Percentiles rank a stretch among this genome's conserved stretches.
phyloP scores from a whole-genome alignment of 2,797 vertebrate species.

The Pangasius djambal region DNA sequence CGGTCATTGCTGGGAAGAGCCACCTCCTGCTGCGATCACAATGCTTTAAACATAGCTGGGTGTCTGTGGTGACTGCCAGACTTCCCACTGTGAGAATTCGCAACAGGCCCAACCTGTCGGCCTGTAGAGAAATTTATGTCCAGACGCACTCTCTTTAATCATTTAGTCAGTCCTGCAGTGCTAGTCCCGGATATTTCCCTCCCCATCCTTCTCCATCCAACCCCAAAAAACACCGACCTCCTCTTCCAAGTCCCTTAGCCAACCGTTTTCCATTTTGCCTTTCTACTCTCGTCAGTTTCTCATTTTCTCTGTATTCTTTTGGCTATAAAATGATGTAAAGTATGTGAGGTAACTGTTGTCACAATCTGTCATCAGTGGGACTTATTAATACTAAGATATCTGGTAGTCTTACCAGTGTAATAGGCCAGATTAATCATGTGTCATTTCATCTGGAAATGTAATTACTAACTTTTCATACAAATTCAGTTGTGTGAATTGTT shows the following conservation, averaged over 20 bases:
- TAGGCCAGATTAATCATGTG: neutral
- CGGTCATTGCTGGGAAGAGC: slow-evolving; percentile 64
- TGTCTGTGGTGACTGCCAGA: slow-evolving; percentile 70
- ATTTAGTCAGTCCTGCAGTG: slow-evolving; percentile 51
- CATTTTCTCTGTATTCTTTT: neutral
- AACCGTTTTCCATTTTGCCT: slow-evolving; percentile 10
- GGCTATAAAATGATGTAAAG: neutral
- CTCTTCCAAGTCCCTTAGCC: slow-evolving; percentile 22
- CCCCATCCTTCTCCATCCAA: slow-evolving; percentile 39
- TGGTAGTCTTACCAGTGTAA: neutral
- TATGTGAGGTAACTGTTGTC: neutral
- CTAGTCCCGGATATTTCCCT: slow-evolving; percentile 43
- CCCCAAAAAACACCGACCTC: slow-evolving; percentile 35
- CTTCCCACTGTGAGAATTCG: slow-evolving; percentile 78
- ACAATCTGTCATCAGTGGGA: neutral
- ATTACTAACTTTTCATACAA: neutral
- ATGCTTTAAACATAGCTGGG: slow-evolving; percentile 81
- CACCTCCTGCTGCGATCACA: slow-evolving; percentile 73
- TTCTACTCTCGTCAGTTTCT: neutral
- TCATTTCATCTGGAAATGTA: neutral
- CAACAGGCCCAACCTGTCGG: slow-evolving; percentile 77
- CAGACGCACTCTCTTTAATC: slow-evolving; percentile 65
- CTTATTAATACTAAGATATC: neutral
- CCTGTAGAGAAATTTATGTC: slow-evolving; percentile 72
- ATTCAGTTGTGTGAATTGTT: neutral